Conservation (phyloP, 2,888 invertebrate genomes). For the Ormia ochracea region DNA sequence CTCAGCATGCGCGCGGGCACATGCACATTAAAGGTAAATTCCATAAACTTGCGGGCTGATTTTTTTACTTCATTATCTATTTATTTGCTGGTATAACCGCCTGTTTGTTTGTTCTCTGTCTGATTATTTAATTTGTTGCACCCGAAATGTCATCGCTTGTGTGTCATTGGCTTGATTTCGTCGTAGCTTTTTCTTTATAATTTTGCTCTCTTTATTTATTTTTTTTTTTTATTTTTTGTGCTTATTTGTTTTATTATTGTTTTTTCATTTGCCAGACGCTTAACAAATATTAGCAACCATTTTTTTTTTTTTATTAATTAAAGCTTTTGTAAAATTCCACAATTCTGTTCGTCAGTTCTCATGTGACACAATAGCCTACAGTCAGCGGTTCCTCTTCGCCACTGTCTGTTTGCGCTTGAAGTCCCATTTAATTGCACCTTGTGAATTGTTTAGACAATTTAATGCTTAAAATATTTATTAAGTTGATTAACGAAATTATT, state of each 20-base stretch:
- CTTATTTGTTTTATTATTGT: too few relatives aligned
- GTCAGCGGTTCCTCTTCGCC: not conserved
- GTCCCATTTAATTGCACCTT: constrained; percentile 11
- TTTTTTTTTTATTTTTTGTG: not conserved
- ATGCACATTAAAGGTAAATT: not conserved
- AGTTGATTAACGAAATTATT: too few relatives aligned
- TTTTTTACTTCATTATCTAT: too few relatives aligned
- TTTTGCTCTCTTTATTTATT: not conserved
- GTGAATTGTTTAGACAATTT: not conserved
- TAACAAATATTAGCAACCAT: constrained; percentile 70
- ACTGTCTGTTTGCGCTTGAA: not conserved
- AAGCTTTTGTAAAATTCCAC: constrained; percentile 63
- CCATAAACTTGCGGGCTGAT: not conserved
- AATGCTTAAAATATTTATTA: not conserved
- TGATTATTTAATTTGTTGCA: not conserved
- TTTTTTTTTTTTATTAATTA: constrained; percentile 75
- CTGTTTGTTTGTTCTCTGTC: not conserved
- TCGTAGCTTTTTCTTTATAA: constrained; percentile 4
- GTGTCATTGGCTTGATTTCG: constrained; percentile 1
- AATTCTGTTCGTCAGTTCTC: constrained; percentile 5
- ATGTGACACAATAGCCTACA: not conserved
- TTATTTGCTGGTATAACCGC: not conserved
- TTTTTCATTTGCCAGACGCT: constrained; percentile 69
- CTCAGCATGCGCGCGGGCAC: not conserved
- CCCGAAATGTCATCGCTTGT: not conserved